These are phyloP conservation scores for Aethina tumida DNA, from an alignment of 1,140 invertebrate species.

Conservation along the genomic window DNA sequence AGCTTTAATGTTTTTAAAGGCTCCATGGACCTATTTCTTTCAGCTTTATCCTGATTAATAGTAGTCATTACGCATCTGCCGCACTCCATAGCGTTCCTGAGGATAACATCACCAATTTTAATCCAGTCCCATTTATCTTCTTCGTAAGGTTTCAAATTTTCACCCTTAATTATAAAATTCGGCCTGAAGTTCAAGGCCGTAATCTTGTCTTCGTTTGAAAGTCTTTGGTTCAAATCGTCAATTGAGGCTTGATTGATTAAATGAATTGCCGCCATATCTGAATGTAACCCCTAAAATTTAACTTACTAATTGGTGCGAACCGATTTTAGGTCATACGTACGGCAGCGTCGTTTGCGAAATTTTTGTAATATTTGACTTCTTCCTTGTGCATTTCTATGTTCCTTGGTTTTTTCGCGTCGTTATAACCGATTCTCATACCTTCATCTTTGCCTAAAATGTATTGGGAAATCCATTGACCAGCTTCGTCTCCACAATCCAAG, in stretches of 20 bases:
- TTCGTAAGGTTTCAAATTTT: slow-evolving; percentile 41
- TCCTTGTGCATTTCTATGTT: slow-evolving; percentile 11
- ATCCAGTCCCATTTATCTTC: slow-evolving; percentile 62
- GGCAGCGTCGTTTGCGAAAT: slow-evolving; percentile 13
- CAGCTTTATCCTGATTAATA: slow-evolving; percentile 43
- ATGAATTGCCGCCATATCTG: slow-evolving; percentile 23
- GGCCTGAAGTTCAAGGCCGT: slow-evolving; percentile 48
- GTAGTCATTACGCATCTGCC: slow-evolving; percentile 50
- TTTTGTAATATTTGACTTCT: slow-evolving; percentile 13
- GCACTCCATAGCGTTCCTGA: slow-evolving; percentile 55
- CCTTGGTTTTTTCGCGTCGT: slow-evolving; percentile 32
- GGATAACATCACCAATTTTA: slow-evolving; percentile 50
- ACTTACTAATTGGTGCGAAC: not conserved
- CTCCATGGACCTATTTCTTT: slow-evolving; percentile 39
- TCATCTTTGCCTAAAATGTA: slow-evolving; percentile 42
- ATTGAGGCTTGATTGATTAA: slow-evolving; percentile 53
- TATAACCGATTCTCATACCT: slow-evolving; percentile 46
- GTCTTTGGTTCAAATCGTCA: slow-evolving; percentile 45
- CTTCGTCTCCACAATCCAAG: slow-evolving; percentile 52
- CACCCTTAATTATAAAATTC: slow-evolving; percentile 55
- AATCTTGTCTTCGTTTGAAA: slow-evolving; percentile 40
- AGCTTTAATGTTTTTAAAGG: slow-evolving; percentile 44
- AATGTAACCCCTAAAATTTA: slow-evolving; percentile 12
- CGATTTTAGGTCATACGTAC: slow-evolving; percentile 7
- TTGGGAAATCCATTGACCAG: slow-evolving; percentile 48